These are phyloP conservation scores for Alexandromys fortis DNA, from an alignment of 2,113 vertebrate species.

Conservation along the genomic window DNA sequence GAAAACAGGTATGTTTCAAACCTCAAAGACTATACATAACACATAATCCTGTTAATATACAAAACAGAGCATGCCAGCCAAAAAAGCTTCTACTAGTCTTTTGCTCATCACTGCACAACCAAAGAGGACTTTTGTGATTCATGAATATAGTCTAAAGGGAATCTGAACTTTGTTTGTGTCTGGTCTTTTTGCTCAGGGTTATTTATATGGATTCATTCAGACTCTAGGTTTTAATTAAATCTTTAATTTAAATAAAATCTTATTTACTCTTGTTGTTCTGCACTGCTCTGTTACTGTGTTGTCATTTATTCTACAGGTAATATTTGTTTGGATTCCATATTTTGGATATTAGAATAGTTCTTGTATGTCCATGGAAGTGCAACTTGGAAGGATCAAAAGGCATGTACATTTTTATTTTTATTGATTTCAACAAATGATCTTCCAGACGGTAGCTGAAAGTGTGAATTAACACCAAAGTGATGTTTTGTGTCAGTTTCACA, in stretches of 20 bases:
- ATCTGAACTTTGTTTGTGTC: neutral
- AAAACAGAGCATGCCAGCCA: neutral
- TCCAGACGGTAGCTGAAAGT: neutral
- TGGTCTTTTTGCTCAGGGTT: neutral
- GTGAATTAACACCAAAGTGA: no score
- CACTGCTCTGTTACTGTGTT: neutral
- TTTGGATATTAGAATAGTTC: neutral
- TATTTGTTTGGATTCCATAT: neutral
- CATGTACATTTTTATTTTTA: neutral
- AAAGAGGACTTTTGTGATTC: neutral
- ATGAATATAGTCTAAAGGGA: neutral
- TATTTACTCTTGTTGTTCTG: neutral
- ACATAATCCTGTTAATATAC: neutral
- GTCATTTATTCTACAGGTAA: neutral
- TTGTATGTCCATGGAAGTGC: neutral
- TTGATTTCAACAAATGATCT: neutral
- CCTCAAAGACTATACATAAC: neutral
- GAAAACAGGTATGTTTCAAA: neutral
- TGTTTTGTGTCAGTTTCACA: no score
- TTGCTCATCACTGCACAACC: no score
- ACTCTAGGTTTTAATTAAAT: neutral
- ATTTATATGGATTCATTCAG: neutral
- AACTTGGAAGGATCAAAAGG: neutral
- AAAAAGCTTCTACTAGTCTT: no score
- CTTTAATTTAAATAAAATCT: neutral